Evolutionary conservation across 2,797 vertebrate species (phyloP).

Genomic region (Ara ararauna): DNA sequence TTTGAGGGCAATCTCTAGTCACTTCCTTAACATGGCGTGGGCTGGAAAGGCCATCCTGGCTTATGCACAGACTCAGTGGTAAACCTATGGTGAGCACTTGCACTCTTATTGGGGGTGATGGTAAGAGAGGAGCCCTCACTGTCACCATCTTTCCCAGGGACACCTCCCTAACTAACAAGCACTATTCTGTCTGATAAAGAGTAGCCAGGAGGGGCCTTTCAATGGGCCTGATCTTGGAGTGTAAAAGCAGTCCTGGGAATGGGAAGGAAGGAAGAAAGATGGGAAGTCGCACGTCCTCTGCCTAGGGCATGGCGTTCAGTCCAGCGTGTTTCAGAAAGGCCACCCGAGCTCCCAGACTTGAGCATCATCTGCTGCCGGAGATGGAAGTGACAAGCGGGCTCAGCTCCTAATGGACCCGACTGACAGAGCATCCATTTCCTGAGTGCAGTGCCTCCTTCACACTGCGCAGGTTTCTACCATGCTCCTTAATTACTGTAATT

Average conservation of each 20-base stretch:
- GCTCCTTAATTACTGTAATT: conserved; percentile 74
- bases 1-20: not conserved
- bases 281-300: not conserved
- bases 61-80: not conserved
- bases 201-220: not conserved
- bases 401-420: not conserved
- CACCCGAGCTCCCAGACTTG: not conserved
- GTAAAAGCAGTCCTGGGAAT: not conserved
- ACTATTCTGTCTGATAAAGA: not conserved
- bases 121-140: not conserved
- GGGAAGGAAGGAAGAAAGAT: not conserved
- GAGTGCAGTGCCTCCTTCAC: not conserved
- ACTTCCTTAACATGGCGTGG: not conserved
- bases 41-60: not conserved
- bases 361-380: not conserved
- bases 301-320: not conserved
- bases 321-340: not conserved
- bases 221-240: not conserved
- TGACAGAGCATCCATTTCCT: not conserved
- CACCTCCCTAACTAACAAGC: not conserved
- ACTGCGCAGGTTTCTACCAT: not conserved
- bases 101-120: not conserved
- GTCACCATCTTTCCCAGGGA: not conserved
- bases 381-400: not conserved
- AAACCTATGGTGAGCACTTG: not conserved